phyloP scores from a whole-genome alignment of 1,140 invertebrate species.

The Ectropis grisescens region DNA sequence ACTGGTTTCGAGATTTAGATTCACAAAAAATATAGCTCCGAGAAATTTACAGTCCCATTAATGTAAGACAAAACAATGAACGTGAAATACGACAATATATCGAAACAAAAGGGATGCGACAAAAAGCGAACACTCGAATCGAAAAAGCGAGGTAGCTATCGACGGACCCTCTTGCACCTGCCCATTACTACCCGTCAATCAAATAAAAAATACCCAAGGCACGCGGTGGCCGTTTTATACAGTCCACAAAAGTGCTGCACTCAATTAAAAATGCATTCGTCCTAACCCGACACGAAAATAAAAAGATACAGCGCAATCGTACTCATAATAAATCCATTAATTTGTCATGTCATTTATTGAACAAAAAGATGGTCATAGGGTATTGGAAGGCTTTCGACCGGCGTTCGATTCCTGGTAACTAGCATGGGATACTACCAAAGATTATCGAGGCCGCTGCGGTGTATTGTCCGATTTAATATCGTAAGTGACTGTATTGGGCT shows the following conservation, averaged over 20 bases:
- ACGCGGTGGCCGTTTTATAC: conserved; percentile 60
- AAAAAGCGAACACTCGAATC: conserved; percentile 40
- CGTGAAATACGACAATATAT: conserved; percentile 9
- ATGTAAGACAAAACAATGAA: conserved; percentile 6
- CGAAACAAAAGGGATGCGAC: conserved; percentile 32
- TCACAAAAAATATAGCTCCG: too few relatives aligned
- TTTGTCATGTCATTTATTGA: conserved; percentile 66
- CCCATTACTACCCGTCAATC: conserved; percentile 65
- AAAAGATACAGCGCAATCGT: conserved; percentile 44
- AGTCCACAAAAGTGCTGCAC: conserved; percentile 64
- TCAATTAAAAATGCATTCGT: conserved; percentile 69
- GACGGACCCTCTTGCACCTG: conserved; percentile 47
- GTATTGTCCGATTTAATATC: conserved; percentile 52
- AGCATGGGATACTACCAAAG: conserved; percentile 44
- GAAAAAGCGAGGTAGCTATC: conserved; percentile 58
- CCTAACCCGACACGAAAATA: conserved; percentile 49
- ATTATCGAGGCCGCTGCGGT: conserved; percentile 44
- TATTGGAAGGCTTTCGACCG: conserved; percentile 32
- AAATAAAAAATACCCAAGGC: conserved; percentile 58
- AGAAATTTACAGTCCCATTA: conserved; percentile 18
- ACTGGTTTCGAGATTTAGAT: too few relatives aligned
- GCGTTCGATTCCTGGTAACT: conserved; percentile 45
- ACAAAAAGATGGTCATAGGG: conserved; percentile 45
- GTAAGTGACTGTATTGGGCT: conserved; percentile 41
- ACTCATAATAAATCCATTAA: conserved; percentile 68